phyloP scores from a whole-genome alignment of 2,113 vertebrate species.

The Ailurus styani region DNA sequence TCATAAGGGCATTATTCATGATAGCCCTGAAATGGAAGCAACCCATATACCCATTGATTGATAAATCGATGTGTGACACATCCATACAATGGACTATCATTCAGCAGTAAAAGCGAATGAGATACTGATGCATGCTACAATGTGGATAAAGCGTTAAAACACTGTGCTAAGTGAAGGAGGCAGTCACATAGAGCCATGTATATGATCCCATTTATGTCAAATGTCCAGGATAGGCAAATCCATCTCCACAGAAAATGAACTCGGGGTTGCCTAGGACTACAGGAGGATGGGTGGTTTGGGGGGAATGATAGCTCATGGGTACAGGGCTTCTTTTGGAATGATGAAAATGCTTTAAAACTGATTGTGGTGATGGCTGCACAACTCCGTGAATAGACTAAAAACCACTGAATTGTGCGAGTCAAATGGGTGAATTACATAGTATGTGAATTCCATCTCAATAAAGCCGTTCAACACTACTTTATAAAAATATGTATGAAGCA shows the following conservation, averaged over 20 bases:
- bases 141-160: background rate
- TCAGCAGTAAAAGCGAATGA: background rate
- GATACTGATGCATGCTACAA: background rate
- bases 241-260: background rate
- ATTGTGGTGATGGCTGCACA: background rate
- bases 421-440: background rate
- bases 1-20: background rate
- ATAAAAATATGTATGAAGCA: background rate
- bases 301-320: background rate
- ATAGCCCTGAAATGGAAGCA: background rate
- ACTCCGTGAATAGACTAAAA: background rate
- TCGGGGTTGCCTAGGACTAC: background rate
- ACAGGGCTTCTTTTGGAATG: background rate
- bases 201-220: background rate
- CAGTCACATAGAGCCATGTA: background rate
- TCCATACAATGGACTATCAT: background rate
- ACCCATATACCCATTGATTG: background rate
- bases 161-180: background rate
- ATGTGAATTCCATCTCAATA: background rate
- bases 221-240: background rate
- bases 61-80: background rate
- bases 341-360: background rate
- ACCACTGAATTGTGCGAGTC: background rate
- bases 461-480: background rate
- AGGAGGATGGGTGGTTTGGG: background rate